Percentiles rank a stretch among this genome's conserved stretches.
These are phyloP conservation scores for Brienomyrus longianalis DNA, from an alignment of 2,113 vertebrate genomes.

Conservation along the genomic window DNA sequence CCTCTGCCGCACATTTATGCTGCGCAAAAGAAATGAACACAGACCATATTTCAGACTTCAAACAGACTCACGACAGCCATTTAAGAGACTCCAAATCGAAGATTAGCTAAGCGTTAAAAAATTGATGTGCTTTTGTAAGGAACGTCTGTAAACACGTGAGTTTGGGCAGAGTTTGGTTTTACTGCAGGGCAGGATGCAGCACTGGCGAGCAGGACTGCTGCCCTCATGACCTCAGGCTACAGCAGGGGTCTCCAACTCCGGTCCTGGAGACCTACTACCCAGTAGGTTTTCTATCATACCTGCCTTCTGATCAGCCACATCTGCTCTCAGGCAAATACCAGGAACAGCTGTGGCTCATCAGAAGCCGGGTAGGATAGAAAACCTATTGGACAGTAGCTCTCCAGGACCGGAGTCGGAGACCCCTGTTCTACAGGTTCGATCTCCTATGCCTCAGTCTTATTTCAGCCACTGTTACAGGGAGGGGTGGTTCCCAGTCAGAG, in stretches of 20 bases:
- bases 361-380: too few relatives aligned
- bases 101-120: not conserved
- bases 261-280: too few relatives aligned
- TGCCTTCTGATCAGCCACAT: too few relatives aligned
- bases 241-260: too few relatives aligned
- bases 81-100: not conserved
- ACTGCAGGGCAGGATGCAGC: not conserved
- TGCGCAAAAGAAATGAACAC: not conserved
- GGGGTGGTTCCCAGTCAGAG: not conserved
- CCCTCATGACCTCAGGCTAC: not conserved
- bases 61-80: not conserved
- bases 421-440: not conserved
- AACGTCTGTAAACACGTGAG: not conserved
- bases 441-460: not conserved
- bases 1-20: not conserved
- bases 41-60: not conserved
- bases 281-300: too few relatives aligned
- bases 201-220: not conserved
- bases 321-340: too few relatives aligned
- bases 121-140: not conserved
- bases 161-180: not conserved
- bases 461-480: not conserved
- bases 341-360: too few relatives aligned
- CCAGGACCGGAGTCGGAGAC: too few relatives aligned
- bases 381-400: too few relatives aligned